phyloP scores from a whole-genome alignment of 2,888 invertebrate species.

The Taphrorychus bicolor region DNA sequence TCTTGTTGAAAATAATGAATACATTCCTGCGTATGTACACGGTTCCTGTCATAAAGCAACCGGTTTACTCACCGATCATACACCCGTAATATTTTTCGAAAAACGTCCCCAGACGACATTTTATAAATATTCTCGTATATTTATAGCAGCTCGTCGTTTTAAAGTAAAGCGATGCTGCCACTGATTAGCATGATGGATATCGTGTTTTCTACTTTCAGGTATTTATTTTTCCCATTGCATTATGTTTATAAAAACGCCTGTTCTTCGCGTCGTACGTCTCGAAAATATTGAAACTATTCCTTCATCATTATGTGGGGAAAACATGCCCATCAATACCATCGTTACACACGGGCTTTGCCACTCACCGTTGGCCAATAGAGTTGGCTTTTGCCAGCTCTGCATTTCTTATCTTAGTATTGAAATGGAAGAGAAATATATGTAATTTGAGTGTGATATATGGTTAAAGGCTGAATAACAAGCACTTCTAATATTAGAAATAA shows the following conservation, averaged over 20 bases:
- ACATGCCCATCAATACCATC: background rate
- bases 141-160: slow-evolving; percentile 22
- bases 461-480: too few relatives aligned
- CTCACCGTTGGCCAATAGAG: too few relatives aligned
- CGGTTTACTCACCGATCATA: slow-evolving; percentile 20
- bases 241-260: background rate
- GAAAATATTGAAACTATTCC: slow-evolving; percentile 3
- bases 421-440: too few relatives aligned
- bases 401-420: too few relatives aligned
- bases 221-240: background rate
- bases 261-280: background rate
- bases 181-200: slow-evolving; percentile 32
- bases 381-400: too few relatives aligned
- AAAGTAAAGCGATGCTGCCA: slow-evolving; percentile 27
- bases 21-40: background rate
- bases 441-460: too few relatives aligned
- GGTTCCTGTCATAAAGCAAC: slow-evolving; percentile 12
- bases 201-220: slow-evolving; percentile 11
- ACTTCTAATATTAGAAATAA: too few relatives aligned
- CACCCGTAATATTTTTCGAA: slow-evolving; percentile 14
- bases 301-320: background rate
- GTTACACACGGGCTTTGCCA: background rate
- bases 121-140: slow-evolving; percentile 32
- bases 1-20: slow-evolving; percentile 2
- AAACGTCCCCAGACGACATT: slow-evolving; percentile 23